These are phyloP conservation scores for Leguminivora glycinivorella DNA, from an alignment of 1,140 invertebrate genomes.

Conservation along the genomic window DNA sequence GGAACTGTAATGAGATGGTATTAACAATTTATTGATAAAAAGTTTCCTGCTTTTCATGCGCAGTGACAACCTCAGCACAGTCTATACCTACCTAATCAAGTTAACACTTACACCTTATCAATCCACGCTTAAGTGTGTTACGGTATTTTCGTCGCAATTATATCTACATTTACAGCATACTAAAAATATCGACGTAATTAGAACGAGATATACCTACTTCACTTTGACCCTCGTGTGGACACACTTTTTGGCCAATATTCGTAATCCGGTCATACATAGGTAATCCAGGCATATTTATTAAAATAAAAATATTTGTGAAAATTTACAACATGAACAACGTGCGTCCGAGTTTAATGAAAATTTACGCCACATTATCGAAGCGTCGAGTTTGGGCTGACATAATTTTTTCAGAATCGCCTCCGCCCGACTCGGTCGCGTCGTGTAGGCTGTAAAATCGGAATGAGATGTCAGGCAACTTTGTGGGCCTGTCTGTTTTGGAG, in stretches of 20 bases:
- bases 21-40: conserved; percentile 3
- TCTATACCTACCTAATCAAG: background rate
- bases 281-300: no score
- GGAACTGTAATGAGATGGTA: background rate
- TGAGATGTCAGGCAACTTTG: conserved; percentile 42
- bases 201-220: no score
- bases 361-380: conserved; percentile 29
- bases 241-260: no score
- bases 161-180: no score
- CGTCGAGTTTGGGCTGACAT: conserved; percentile 36
- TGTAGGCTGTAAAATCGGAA: conserved; percentile 48
- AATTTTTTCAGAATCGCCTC: conserved; percentile 50
- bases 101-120: background rate
- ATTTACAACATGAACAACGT: no score
- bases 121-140: background rate
- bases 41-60: background rate
- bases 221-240: no score
- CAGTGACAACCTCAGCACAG: background rate
- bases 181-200: no score
- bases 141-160: no score
- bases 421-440: conserved; percentile 40
- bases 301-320: no score
- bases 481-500: conserved; percentile 9
- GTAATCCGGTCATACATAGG: no score
- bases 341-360: conserved; percentile 22